Conservation (phyloP, 2,113 vertebrate genomes). For the Bubo blakistoni region DNA sequence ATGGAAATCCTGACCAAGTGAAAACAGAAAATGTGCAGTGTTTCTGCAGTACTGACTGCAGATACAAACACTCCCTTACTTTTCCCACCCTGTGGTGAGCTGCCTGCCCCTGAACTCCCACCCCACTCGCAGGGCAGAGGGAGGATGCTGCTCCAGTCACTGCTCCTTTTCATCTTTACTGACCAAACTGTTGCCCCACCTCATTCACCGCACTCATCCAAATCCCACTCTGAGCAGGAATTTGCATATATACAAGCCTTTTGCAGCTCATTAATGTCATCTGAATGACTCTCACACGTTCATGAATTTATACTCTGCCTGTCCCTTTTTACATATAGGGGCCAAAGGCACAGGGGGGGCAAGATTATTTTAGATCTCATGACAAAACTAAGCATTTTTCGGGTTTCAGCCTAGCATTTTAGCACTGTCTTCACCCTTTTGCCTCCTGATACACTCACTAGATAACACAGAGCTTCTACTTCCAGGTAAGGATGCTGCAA, state of each 20-base stretch:
- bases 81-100: background rate
- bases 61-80: background rate
- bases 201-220: background rate
- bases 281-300: background rate
- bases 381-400: background rate
- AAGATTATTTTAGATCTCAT: background rate
- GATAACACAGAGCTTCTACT: background rate
- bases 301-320: background rate
- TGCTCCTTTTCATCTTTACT: background rate
- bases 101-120: background rate
- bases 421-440: background rate
- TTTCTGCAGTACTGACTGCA: background rate
- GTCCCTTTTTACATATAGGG: background rate
- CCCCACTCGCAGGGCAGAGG: rapidly evolving
- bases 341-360: background rate
- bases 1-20: background rate
- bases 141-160: background rate
- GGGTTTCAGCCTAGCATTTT: background rate
- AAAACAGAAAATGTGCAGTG: background rate
- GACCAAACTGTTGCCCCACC: background rate
- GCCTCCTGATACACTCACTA: background rate
- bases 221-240: background rate
- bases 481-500: background rate
- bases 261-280: slow-evolving; percentile 13
- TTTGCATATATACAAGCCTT: background rate